A percentile compares a stretch with the other conserved stretches of the same genome.
Conservation (phyloP, 1,140 invertebrate species). For the Brachionus koreanus region DNA sequence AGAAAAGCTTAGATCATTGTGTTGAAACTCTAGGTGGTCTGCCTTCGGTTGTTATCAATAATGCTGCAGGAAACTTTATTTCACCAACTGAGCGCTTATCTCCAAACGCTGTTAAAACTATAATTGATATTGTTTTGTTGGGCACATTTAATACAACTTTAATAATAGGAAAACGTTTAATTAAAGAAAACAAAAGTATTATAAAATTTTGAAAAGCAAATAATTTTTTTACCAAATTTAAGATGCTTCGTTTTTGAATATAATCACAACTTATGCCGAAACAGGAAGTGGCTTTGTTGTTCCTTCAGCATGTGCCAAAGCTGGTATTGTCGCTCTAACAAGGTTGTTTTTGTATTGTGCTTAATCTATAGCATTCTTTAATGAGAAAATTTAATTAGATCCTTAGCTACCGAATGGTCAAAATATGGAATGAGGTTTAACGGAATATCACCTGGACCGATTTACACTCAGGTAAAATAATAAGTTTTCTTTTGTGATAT, state of each 20-base stretch:
- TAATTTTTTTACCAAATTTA: conserved; percentile 36
- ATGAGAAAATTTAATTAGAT: conserved; percentile 52
- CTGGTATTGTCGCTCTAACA: conserved; percentile 62
- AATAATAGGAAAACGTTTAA: conserved; percentile 62
- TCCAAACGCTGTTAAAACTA: conserved; percentile 61
- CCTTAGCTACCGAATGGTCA: conserved; percentile 63
- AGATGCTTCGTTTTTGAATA: conserved; percentile 62
- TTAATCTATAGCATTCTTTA: neutral
- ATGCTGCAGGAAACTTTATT: conserved; percentile 66
- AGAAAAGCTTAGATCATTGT: conserved; percentile 60
- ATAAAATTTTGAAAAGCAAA: neutral
- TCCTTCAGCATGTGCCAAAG: conserved; percentile 63
- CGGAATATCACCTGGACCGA: conserved; percentile 64
- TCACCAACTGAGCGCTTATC: conserved; percentile 62
- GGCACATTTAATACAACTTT: conserved; percentile 63
- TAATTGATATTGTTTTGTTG: conserved; percentile 64
- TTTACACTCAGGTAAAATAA: conserved; percentile 61
- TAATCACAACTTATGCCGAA: conserved; percentile 63
- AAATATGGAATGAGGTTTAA: conserved; percentile 64
- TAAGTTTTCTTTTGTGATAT: neutral
- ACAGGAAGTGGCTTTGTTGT: conserved; percentile 63
- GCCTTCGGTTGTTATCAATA: conserved; percentile 63
- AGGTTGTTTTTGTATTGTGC: conserved; percentile 49
- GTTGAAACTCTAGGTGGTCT: conserved; percentile 59
- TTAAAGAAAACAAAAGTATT: conserved; percentile 59